A percentile compares a stretch with the other conserved stretches of the same genome.
Conservation (phyloP, 2,113 vertebrate genomes). For the Grammomys dolichurus region DNA sequence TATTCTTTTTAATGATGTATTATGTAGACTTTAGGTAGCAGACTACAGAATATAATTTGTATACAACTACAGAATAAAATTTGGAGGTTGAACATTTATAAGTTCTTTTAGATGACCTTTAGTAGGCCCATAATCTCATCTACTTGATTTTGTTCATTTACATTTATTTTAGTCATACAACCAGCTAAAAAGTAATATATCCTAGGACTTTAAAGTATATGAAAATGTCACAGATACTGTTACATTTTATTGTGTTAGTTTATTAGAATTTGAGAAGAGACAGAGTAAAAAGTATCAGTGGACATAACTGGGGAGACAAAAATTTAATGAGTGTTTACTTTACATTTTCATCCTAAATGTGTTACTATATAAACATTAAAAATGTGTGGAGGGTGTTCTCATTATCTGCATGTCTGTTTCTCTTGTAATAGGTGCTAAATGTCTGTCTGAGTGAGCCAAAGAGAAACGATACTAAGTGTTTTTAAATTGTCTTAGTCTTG, state of each 20-base stretch:
- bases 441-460: constrained; percentile 1
- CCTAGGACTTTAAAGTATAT: constrained; percentile 5
- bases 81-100: constrained; percentile 39
- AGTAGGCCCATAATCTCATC: constrained; percentile 47
- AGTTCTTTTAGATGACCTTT: background rate
- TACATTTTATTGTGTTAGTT: constrained; percentile 31
- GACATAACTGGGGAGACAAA: constrained; percentile 25
- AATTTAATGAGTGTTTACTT: background rate
- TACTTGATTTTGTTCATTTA: constrained; percentile 1
- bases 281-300: background rate
- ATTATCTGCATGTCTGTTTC: background rate
- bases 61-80: background rate
- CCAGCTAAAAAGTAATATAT: constrained; percentile 2
- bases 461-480: background rate
- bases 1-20: background rate
- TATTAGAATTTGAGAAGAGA: background rate
- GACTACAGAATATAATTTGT: background rate
- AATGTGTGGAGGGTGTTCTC: background rate
- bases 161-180: constrained; percentile 57
- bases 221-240: constrained; percentile 2
- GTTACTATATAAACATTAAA: constrained; percentile 19
- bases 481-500: background rate
- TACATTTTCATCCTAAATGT: constrained; percentile 46
- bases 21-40: background rate
- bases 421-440: background rate